Conservation (phyloP, 2,113 vertebrate genomes). For the Girardinichthys multiradiatus region DNA sequence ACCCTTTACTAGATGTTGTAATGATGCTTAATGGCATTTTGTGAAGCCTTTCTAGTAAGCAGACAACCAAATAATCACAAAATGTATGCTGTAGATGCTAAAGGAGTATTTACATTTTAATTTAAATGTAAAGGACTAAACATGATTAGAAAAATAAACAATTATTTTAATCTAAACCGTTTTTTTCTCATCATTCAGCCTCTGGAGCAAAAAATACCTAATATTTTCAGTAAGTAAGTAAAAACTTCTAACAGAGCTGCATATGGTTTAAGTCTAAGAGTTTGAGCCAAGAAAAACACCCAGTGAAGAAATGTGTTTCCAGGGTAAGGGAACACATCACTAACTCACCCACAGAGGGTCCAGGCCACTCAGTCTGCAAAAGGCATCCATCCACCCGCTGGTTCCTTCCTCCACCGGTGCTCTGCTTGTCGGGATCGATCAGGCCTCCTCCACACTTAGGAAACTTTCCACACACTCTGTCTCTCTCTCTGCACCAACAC, state of each 20-base stretch:
- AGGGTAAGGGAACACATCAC: conserved; percentile 47
- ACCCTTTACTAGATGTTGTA: neutral
- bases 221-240: neutral
- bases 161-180: neutral
- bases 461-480: neutral
- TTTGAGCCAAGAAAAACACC: neutral
- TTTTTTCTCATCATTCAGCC: neutral
- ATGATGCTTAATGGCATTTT: neutral
- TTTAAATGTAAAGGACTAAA: neutral
- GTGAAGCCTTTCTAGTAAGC: neutral
- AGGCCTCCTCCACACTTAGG: conserved; percentile 53
- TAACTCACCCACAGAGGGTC: conserved; percentile 85
- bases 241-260: neutral
- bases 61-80: conserved; percentile 2
- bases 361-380: conserved; percentile 84
- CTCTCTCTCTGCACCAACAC: conserved; percentile 42
- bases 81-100: neutral
- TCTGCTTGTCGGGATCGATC: conserved; percentile 50
- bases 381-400: conserved; percentile 80
- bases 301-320: conserved; percentile 10
- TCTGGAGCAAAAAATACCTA: neutral
- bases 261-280: neutral
- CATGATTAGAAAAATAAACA: neutral
- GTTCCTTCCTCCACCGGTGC: conserved; percentile 67
- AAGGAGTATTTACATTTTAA: no score